phyloP scores from a whole-genome alignment of 2,797 vertebrate species.

The Megalops cyprinoides region DNA sequence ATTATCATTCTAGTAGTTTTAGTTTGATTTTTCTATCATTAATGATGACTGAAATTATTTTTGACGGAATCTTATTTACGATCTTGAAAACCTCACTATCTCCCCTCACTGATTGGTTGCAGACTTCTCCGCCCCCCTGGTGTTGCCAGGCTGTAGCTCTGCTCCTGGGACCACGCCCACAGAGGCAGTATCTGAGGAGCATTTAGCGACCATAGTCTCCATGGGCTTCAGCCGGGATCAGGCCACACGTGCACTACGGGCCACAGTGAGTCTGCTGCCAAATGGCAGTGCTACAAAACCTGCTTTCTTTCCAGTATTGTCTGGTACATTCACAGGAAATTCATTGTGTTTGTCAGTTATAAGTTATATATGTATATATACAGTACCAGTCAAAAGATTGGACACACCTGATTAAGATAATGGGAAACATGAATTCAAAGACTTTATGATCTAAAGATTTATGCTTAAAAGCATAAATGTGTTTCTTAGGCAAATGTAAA shows the following conservation, averaged over 20 bases:
- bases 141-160: constrained; percentile 90
- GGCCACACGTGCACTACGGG: constrained; percentile 91
- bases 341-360: no score
- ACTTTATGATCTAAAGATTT: no score
- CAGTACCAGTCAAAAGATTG: no score
- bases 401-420: no score
- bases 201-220: constrained; percentile 93
- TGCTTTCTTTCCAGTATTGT: no score
- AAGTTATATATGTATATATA: no score
- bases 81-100: constrained; percentile 28
- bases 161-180: constrained; percentile 76
- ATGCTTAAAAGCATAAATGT: no score
- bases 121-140: constrained; percentile 94
- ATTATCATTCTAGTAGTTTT: not conserved
- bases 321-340: no score
- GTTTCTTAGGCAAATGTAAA: no score
- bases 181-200: constrained; percentile 89
- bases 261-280: constrained; percentile 78
- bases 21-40: not conserved
- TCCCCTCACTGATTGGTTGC: constrained; percentile 48
- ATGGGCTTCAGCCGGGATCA: constrained; percentile 99
- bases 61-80: constrained; percentile 5
- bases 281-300: not conserved
- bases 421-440: no score
- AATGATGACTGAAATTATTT: not conserved